These are phyloP conservation scores for Ptychochromis oligacanthus DNA, from an alignment of 2,113 vertebrate genomes.

Conservation along the genomic window DNA sequence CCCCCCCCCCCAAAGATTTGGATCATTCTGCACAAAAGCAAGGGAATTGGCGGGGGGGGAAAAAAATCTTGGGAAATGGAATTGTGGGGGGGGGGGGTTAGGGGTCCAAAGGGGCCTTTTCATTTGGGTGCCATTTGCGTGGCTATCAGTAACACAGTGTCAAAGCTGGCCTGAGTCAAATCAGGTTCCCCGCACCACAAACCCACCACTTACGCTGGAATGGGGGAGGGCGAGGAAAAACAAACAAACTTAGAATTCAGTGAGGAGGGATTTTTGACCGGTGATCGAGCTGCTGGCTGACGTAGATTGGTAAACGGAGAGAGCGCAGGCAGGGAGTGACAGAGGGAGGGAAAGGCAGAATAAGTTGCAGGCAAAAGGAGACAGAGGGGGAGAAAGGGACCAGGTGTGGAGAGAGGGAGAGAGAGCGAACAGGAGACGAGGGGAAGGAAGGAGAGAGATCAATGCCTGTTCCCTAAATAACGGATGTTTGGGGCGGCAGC, in stretches of 20 bases:
- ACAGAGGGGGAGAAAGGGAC: not conserved
- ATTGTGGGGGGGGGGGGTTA: not conserved
- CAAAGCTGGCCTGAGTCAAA: slow-evolving; percentile 14
- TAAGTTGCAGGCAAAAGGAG: slow-evolving; percentile 9
- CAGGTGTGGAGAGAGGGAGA: slow-evolving; percentile 35
- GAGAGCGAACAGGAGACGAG: slow-evolving; percentile 17
- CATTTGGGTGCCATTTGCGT: slow-evolving; percentile 36
- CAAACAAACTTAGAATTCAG: slow-evolving; percentile 4
- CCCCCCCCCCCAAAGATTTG: slow-evolving; percentile 50
- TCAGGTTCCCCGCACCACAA: slow-evolving; percentile 8
- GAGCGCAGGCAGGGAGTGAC: not conserved
- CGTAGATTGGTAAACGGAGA: not conserved
- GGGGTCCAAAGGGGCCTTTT: not conserved
- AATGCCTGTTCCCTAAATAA: slow-evolving; percentile 73
- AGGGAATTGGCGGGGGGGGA: slow-evolving; percentile 62
- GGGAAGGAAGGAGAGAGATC: slow-evolving; percentile 54
- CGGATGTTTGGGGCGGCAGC: slow-evolving; percentile 73
- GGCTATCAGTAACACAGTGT: slow-evolving; percentile 26
- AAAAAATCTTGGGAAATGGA: slow-evolving; percentile 59
- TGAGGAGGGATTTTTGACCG: not conserved
- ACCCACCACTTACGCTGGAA: slow-evolving; percentile 10
- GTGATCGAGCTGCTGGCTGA: slow-evolving; percentile 39
- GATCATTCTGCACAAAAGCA: slow-evolving; percentile 27
- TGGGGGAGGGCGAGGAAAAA: not conserved
- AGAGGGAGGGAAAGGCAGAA: not conserved